Evolutionary conservation across 2,888 invertebrate species (phyloP).

Genomic region (Thumatha senex): DNA sequence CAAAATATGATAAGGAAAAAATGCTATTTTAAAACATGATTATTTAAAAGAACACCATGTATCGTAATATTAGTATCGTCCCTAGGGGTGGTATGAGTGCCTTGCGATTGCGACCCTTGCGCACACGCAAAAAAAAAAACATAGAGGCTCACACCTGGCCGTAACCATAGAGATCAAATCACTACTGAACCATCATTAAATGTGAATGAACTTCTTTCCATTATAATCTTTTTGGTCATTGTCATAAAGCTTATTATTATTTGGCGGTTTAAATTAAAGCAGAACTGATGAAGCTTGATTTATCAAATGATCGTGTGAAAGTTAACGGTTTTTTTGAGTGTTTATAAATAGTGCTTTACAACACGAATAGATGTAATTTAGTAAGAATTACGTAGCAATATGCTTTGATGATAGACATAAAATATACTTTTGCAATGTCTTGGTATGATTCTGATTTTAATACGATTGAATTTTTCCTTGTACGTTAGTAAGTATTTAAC

Average conservation of each 20-base stretch:
- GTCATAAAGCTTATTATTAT: slow-evolving; percentile 23
- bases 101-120: slow-evolving; percentile 46
- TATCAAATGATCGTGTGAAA: slow-evolving; percentile 54
- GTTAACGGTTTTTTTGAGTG: slow-evolving; percentile 63
- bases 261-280: background rate
- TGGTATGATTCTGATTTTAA: too few relatives aligned
- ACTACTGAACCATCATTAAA: slow-evolving; percentile 48
- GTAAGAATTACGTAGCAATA: too few relatives aligned
- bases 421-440: too few relatives aligned
- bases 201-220: slow-evolving; percentile 2
- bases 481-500: too few relatives aligned
- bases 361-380: background rate
- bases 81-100: slow-evolving; percentile 47
- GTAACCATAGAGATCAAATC: slow-evolving; percentile 82
- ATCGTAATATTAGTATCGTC: slow-evolving; percentile 37
- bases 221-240: slow-evolving; percentile 2
- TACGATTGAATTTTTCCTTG: too few relatives aligned
- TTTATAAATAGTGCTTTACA: slow-evolving; percentile 15
- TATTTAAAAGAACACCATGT: slow-evolving; percentile 47
- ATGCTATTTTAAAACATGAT: too few relatives aligned
- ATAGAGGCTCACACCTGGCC: slow-evolving; percentile 70
- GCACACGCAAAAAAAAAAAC: slow-evolving; percentile 46
- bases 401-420: too few relatives aligned
- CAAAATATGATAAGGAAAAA: too few relatives aligned
- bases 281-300: slow-evolving; percentile 51